Conservation (phyloP, 64 coral and sea anemone genomes). For the Anthopleura sola region DNA sequence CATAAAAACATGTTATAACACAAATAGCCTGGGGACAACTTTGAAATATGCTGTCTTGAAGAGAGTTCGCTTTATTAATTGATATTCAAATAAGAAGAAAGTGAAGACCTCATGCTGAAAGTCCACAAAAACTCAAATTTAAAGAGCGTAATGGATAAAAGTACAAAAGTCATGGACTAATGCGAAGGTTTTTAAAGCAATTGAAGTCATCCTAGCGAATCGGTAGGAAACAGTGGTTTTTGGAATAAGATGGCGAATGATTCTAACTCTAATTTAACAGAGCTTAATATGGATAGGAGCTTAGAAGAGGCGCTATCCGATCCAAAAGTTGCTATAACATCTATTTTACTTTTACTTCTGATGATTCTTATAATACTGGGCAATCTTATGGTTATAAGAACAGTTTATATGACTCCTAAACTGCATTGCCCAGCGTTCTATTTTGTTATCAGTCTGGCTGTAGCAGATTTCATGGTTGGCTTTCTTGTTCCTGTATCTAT, state of each 20-base stretch:
- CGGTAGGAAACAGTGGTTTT: background rate
- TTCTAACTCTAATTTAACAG: background rate
- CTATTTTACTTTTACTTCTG: constrained; percentile 9
- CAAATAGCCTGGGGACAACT: too few relatives aligned
- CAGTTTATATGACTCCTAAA: constrained; percentile 25
- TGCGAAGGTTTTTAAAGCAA: too few relatives aligned
- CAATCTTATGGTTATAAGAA: constrained; percentile 39
- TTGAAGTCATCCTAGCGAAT: background rate
- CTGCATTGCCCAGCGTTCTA: constrained; percentile 43
- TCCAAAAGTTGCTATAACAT: background rate
- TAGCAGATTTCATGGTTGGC: constrained; percentile 50
- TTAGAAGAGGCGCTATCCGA: background rate
- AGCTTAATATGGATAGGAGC: background rate
- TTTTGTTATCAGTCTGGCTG: constrained; percentile 42
- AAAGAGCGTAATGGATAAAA: too few relatives aligned
- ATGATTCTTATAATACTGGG: constrained; percentile 31
- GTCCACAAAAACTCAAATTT: too few relatives aligned
- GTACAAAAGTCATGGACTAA: too few relatives aligned
- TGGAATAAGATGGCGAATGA: background rate
- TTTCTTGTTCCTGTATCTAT: constrained; percentile 34
- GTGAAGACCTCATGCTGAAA: too few relatives aligned
- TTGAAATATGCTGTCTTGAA: too few relatives aligned
- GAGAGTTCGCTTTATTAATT: too few relatives aligned
- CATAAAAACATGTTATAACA: too few relatives aligned
- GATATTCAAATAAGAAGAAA: too few relatives aligned